Percentiles rank a stretch among this genome's conserved stretches.
Evolutionary conservation across 1,140 invertebrate genomes (phyloP).

Genomic region (Zaprionus ghesquierei): DNA sequence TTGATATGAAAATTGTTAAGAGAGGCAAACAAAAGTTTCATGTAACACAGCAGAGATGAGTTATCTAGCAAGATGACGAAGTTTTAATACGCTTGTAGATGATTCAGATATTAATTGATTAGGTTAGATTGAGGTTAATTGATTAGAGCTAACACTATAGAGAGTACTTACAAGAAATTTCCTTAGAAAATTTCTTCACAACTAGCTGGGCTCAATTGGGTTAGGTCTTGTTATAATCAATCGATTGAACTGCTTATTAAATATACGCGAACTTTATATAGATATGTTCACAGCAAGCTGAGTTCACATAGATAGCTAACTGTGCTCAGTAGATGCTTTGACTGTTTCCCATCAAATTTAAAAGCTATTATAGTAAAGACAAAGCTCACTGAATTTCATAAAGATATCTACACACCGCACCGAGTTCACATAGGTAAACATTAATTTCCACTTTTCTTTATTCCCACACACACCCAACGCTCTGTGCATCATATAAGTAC

Average conservation of each 20-base stretch:
- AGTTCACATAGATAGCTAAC: not conserved
- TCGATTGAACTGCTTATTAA: not conserved
- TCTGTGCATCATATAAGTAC: not conserved
- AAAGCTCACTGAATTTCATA: not conserved
- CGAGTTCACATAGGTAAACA: not conserved
- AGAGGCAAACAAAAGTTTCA: slow-evolving; percentile 2
- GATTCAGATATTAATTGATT: not conserved
- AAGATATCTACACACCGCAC: not conserved
- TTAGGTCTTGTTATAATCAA: not conserved
- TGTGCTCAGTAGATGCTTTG: not conserved
- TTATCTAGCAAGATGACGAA: not conserved
- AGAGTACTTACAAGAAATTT: not conserved
- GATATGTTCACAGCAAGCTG: not conserved
- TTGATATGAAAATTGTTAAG: slow-evolving; percentile 16
- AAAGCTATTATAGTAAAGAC: not conserved
- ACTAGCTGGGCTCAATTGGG: not conserved
- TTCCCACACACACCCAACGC: not conserved
- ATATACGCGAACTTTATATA: not conserved
- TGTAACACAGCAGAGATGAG: not conserved
- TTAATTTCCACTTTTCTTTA: not conserved
- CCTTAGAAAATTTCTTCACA: not conserved
- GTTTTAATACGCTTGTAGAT: not conserved
- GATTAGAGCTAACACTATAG: no score
- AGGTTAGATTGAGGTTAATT: no score
- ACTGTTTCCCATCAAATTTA: not conserved